phyloP scores from a whole-genome alignment of 2,113 vertebrate genomes.

The Clarias magur region DNA sequence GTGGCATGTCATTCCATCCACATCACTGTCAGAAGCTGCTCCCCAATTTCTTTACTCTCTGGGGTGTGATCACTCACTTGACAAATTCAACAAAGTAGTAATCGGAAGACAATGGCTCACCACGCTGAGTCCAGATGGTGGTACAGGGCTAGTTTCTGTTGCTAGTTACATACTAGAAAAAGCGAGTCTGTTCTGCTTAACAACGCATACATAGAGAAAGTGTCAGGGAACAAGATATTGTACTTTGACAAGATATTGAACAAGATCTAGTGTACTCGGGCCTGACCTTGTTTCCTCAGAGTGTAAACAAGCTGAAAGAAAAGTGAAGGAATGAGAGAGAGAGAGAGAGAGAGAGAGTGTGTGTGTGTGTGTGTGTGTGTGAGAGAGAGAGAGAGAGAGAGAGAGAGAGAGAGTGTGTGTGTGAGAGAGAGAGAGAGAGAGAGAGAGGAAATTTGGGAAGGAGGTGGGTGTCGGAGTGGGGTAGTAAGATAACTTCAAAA shows the following conservation, averaged over 20 bases:
- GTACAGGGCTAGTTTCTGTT: no score
- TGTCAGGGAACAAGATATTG: neutral
- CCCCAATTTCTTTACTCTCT: no score
- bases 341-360: constrained; percentile 21
- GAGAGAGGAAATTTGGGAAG: constrained; percentile 56
- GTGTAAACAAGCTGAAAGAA: constrained; percentile 59
- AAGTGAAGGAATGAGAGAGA: constrained; percentile 42
- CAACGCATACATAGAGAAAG: neutral
- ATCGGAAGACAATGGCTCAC: no score
- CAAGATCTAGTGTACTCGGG: constrained; percentile 55
- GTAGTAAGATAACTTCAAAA: constrained; percentile 80
- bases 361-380: fast-evolving
- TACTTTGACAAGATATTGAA: no score
- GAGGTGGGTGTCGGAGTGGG: constrained; percentile 64
- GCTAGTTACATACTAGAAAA: neutral
- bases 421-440: constrained; percentile 9
- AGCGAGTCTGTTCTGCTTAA: neutral
- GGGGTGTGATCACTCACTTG: no score
- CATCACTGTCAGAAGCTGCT: no score
- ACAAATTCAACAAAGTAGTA: no score
- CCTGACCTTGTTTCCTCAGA: constrained; percentile 74
- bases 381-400: constrained; percentile 50
- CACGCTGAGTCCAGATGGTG: no score
- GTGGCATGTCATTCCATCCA: no score
- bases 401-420: constrained; percentile 23